These are phyloP conservation scores for Atta colombica DNA, from an alignment of 1,140 invertebrate genomes.

Conservation along the genomic window DNA sequence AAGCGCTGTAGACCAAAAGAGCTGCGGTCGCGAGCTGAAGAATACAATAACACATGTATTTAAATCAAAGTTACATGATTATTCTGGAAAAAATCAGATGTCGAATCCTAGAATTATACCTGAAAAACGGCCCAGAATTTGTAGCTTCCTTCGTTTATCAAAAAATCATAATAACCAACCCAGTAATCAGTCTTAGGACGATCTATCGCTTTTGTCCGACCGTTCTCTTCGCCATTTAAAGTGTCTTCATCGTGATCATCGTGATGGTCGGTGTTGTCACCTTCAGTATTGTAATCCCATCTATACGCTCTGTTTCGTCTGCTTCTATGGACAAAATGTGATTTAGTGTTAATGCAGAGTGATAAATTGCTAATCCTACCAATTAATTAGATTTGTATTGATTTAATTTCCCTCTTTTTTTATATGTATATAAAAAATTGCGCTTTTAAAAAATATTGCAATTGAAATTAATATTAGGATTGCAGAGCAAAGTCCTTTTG, in stretches of 20 bases:
- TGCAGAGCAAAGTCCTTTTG: neutral
- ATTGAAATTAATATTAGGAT: neutral
- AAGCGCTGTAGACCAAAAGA: conserved; percentile 92
- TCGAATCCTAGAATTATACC: conserved; percentile 83
- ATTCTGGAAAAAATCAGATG: neutral
- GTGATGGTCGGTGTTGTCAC: conserved; percentile 63
- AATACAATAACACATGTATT: neutral
- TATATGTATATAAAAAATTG: neutral
- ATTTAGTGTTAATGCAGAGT: neutral
- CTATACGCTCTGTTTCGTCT: conserved; percentile 79
- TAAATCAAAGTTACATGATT: neutral
- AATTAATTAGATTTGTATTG: neutral
- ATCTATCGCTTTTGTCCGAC: conserved; percentile 80
- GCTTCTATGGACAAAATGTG: neutral
- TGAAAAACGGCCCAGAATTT: conserved; percentile 95
- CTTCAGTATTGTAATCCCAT: conserved; percentile 70
- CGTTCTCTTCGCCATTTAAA: conserved; percentile 63
- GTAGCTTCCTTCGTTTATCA: conserved; percentile 94
- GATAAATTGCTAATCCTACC: neutral
- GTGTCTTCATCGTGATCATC: conserved; percentile 74
- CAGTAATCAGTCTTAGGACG: conserved; percentile 89
- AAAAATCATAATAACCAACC: conserved; percentile 93
- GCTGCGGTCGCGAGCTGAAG: conserved; percentile 91
- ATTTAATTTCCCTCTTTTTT: neutral
- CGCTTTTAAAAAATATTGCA: neutral